These are phyloP conservation scores for Liparis tanakae DNA, from an alignment of 2,797 vertebrate genomes.

Conservation along the genomic window DNA sequence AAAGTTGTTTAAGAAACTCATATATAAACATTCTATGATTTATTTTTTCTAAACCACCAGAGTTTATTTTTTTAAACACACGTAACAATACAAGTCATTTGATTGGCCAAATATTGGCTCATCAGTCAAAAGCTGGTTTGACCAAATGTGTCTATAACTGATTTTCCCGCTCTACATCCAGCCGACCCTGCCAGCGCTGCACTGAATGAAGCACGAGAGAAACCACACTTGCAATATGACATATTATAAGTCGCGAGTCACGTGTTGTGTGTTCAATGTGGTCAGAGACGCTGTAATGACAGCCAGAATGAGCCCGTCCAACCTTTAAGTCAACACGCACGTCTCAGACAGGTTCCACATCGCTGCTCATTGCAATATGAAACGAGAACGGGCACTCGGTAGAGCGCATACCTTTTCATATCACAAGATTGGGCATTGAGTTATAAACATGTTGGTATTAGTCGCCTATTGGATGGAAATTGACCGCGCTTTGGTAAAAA, in stretches of 20 bases:
- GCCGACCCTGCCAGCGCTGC: background rate
- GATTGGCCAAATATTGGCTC: background rate
- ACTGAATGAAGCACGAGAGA: too few relatives aligned
- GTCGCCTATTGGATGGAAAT: too few relatives aligned
- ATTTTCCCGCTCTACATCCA: background rate
- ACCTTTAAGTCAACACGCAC: conserved; percentile 42
- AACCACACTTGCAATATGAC: background rate
- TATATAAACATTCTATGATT: background rate
- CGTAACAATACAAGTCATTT: background rate
- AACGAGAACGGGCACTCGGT: too few relatives aligned
- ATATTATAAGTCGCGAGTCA: background rate
- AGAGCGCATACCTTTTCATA: too few relatives aligned
- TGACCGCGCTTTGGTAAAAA: too few relatives aligned
- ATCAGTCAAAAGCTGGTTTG: background rate
- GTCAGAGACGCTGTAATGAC: background rate
- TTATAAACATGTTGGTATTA: too few relatives aligned
- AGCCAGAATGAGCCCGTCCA: conserved; percentile 30
- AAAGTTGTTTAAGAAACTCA: background rate
- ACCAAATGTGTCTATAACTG: background rate
- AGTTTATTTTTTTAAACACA: background rate
- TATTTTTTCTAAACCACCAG: background rate
- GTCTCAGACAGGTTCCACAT: background rate
- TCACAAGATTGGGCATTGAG: too few relatives aligned
- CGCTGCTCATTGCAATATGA: background rate
- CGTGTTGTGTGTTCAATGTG: background rate